Evolutionary conservation across 2,797 vertebrate genomes (phyloP), one percentile per base, ranked within the genome.

Genomic region (Periophthalmus magnuspinnatus): DNA sequence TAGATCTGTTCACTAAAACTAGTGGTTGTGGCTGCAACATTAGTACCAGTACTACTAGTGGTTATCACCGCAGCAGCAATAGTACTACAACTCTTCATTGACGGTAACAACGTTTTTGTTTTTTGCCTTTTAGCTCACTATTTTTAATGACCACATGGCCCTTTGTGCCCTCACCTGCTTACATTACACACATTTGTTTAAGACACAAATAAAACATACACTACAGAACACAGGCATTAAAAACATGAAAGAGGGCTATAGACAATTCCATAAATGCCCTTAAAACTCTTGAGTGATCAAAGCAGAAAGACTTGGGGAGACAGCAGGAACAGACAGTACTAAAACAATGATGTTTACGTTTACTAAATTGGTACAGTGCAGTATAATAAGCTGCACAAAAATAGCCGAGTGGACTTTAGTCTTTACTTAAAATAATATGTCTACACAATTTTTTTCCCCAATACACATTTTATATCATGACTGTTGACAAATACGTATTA

Each of bases 81-180:
- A 28, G 28, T 28, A 28, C 28, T 28, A 28, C 28, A 28, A 28
- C 28, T 28, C 28, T 28, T 28, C 28, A 28, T 28, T 28, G 28
- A 28, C 3, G 28, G 1, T 3, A 28, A 28, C 28, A 28, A 28
- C 28, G 28, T 3, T 3, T 28, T 28, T 28, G 28, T 28, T 28
- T 28, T 1, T n/a, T n/a, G n/a, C 28, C 28, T 28, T 28, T 28
- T 3, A 28, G 28, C 1, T 28, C 28, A 28, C 1, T 28, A 14
- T 45, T 45, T 45, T 45, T 45, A 45, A 45, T 14, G 13, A 41
- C 41, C 41, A 6, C 34, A 73, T 52, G 67, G 75, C 67, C n/a
- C n/a, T 34, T 59, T 8, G 28, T 33, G 59, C 7, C 1, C 57
- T 6, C 28, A 58, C 16, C 57, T 34, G 7, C 13, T 57, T 59